These are phyloP conservation scores for Arremon aurantiirostris DNA, from an alignment of 2,797 vertebrate genomes.

Conservation along the genomic window DNA sequence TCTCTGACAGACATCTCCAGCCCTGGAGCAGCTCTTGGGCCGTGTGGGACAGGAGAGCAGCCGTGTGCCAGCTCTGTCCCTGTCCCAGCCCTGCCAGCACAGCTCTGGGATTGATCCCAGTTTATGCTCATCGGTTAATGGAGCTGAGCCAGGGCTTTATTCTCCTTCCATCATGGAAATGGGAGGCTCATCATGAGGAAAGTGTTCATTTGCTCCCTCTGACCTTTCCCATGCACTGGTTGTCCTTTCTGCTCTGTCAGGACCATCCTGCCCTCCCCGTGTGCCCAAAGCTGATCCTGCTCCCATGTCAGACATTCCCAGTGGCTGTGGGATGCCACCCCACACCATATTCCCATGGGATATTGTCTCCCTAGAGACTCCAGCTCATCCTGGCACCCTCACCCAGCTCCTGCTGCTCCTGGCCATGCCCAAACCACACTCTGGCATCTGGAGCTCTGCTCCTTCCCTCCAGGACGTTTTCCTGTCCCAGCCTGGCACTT, in stretches of 20 bases:
- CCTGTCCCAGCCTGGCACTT: neutral
- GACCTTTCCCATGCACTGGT: neutral
- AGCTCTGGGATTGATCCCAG: neutral
- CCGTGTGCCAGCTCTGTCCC: accelerated
- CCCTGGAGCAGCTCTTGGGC: neutral
- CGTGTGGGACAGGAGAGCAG: accelerated
- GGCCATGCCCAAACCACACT: neutral
- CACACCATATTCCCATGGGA: neutral
- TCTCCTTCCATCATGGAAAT: slow-evolving; percentile 8
- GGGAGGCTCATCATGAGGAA: neutral
- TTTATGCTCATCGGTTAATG: neutral
- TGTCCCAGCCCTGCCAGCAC: neutral
- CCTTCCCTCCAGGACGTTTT: neutral
- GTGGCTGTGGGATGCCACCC: accelerated
- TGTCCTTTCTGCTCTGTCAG: neutral
- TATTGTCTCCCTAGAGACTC: neutral
- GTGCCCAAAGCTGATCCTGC: neutral
- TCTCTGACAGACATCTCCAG: neutral
- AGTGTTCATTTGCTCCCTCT: neutral
- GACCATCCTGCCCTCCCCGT: neutral
- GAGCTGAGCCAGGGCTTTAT: neutral
- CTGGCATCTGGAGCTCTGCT: neutral
- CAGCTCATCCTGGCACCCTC: neutral
- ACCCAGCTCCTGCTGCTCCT: neutral
- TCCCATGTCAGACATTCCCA: neutral